Base-by-base conservation (phyloP, 1,140 invertebrate genomes). In the Drosophila subobscura region DNA sequence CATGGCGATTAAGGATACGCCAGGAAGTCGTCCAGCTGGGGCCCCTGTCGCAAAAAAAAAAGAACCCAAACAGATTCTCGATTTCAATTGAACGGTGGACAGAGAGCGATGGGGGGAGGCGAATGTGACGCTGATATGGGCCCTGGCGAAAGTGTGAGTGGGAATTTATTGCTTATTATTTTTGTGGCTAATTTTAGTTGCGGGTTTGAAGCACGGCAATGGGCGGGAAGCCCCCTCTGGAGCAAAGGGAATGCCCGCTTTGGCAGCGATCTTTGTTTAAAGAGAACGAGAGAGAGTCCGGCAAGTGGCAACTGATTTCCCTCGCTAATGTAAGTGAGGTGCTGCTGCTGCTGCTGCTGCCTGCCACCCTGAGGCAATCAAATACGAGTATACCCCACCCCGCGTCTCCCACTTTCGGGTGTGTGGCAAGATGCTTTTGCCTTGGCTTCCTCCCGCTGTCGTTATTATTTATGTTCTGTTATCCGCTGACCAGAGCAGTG, bases 381-480 rank as follows among this genome's bases (percentile, higher is more conserved):
- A 3, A 33, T 3, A 20, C 16, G 16, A 20, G 16, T 33, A 3
- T 0, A 8, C 27, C 6, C 6, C 6, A 10, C 29, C 2, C 29
- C 7, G 7, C 8, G 37, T 20, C 20, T 50, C 27, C 16, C 51
- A 10, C 33, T 37, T 10, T 33, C 8, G 2, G 7, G 29, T 8
- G 29, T 12, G 41, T 25, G n/a, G 55, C 56, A 25, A 52, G 6
- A 40, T n/a, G 46, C 64, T 65, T 61, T 57, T 51, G 66, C 70
- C 60, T 44, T 61, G 54, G 67, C 72, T 63, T 65, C 57, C 70
- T 64, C 51, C 33, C 44, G 20, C 68, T 76, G 80, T 79, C 77
- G 86, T 90, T 90, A 90, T 90, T 90, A 90, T 90, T 90, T 90
- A 90, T 90, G 86, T 79, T 86, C 86, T 83, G 86, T 90, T 90